Percentiles rank a stretch among this genome's conserved stretches.
Evolutionary conservation across 2,113 vertebrate species (phyloP).

Genomic region (Cygnus buccinator): DNA sequence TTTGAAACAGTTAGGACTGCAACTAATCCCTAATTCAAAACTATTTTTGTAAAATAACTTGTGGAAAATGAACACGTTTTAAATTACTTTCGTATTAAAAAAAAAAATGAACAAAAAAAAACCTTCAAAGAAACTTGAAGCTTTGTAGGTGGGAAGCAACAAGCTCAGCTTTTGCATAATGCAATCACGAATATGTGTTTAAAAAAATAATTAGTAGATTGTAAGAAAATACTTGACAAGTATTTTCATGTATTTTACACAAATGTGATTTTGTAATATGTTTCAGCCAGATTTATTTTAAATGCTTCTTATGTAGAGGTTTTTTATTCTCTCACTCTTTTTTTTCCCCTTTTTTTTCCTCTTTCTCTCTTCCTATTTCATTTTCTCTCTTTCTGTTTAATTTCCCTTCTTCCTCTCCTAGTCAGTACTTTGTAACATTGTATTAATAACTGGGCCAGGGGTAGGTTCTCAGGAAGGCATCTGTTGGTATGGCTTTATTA

Average conservation of each 20-base stretch:
- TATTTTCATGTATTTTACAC: slow-evolving; percentile 91
- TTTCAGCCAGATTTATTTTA: slow-evolving; percentile 91
- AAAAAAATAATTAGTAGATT: slow-evolving; percentile 84
- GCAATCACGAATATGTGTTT: slow-evolving; percentile 88
- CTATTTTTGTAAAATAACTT: slow-evolving; percentile 83
- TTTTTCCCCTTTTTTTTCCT: not conserved
- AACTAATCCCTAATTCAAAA: slow-evolving; percentile 81
- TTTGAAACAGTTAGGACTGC: slow-evolving; percentile 85
- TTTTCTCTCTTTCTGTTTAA: slow-evolving; percentile 5
- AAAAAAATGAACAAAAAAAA: slow-evolving; percentile 50
- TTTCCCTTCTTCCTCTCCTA: slow-evolving; percentile 74
- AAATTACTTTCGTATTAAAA: slow-evolving; percentile 77
- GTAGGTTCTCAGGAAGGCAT: slow-evolving; percentile 86
- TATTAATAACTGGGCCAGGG: slow-evolving; percentile 85
- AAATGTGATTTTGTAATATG: slow-evolving; percentile 93
- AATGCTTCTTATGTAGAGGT: slow-evolving; percentile 87
- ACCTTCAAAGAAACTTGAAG: slow-evolving; percentile 90
- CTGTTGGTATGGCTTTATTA: slow-evolving; percentile 70
- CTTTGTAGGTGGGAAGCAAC: slow-evolving; percentile 87
- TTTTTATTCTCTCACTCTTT: slow-evolving; percentile 52
- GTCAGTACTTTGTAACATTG: slow-evolving; percentile 81
- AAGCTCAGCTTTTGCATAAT: slow-evolving; percentile 90
- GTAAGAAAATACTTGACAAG: slow-evolving; percentile 89
- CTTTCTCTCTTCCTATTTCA: not conserved
- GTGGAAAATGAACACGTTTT: slow-evolving; percentile 78